Conservation (phyloP, 2,113 vertebrate genomes). For the Odocoileus hemionus region DNA sequence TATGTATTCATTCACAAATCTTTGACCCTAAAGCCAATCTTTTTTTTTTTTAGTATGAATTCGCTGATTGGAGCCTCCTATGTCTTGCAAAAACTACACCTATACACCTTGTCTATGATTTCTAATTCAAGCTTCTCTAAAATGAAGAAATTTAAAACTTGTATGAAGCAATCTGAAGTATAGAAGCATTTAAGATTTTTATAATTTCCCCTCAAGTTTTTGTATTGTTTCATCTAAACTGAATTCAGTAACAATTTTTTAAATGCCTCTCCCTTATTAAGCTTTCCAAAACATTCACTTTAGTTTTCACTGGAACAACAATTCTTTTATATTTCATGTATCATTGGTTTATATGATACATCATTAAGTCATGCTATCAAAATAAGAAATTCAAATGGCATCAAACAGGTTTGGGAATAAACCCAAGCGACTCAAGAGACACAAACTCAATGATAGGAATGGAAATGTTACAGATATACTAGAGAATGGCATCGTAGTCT, state of each 20-base stretch:
- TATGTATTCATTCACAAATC: neutral
- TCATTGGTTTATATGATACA: neutral
- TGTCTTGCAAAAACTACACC: neutral
- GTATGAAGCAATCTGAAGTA: neutral
- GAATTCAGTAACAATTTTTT: neutral
- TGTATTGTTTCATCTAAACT: neutral
- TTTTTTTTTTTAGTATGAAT: neutral
- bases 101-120: neutral
- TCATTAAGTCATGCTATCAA: conserved; percentile 10
- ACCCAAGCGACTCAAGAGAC: neutral
- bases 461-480: neutral
- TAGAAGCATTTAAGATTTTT: neutral
- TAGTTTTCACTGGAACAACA: neutral
- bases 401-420: neutral
- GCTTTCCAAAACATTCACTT: conserved; percentile 5
- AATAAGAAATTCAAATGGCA: conserved; percentile 22
- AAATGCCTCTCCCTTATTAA: neutral
- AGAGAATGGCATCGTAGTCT: neutral
- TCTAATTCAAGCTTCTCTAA: neutral
- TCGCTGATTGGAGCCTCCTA: neutral
- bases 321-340: neutral
- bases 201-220: neutral
- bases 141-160: neutral
- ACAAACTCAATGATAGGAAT: neutral
- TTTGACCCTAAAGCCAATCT: neutral